Evolutionary conservation across 35 echinoderm and acorn worm genomes (phyloP).

Genomic region (Heliocidaris erythrogramma): DNA sequence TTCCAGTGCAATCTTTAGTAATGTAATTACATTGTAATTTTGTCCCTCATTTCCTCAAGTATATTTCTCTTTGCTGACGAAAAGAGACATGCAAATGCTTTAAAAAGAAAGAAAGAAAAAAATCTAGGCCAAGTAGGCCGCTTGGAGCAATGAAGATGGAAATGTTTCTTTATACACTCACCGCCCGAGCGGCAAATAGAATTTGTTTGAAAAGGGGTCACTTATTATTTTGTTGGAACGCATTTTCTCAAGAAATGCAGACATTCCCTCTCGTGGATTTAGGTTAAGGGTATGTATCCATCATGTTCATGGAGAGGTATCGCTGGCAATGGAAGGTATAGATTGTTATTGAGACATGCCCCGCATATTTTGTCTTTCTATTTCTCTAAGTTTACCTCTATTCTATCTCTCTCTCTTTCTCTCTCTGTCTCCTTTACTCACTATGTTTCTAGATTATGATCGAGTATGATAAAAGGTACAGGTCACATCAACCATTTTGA

Average conservation of each 20-base stretch:
- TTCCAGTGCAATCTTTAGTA: not conserved
- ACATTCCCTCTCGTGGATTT: not conserved
- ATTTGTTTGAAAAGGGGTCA: not conserved
- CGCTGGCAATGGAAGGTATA: not conserved
- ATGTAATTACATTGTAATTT: not conserved
- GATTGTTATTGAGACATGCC: not conserved
- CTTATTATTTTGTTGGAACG: not conserved
- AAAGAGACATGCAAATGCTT: not conserved
- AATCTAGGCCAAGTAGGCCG: not conserved
- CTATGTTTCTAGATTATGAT: too few relatives aligned
- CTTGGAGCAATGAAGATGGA: not conserved
- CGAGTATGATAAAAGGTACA: too few relatives aligned
- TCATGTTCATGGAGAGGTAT: not conserved
- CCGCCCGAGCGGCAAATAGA: not conserved
- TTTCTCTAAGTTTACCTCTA: not conserved
- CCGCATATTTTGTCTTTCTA: not conserved
- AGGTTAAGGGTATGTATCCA: slow-evolving; percentile 8
- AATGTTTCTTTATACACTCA: not conserved
- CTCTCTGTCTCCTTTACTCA: too few relatives aligned
- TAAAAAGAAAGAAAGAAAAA: not conserved
- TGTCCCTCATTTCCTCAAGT: not conserved
- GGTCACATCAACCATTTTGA: too few relatives aligned
- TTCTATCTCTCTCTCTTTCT: not conserved
- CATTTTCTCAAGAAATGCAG: not conserved
- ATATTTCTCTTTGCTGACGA: not conserved